Evolutionary conservation across 2,797 vertebrate genomes (phyloP), one percentile per base, ranked within the genome.

Genomic region (Melanotaenia trifasciata): DNA sequence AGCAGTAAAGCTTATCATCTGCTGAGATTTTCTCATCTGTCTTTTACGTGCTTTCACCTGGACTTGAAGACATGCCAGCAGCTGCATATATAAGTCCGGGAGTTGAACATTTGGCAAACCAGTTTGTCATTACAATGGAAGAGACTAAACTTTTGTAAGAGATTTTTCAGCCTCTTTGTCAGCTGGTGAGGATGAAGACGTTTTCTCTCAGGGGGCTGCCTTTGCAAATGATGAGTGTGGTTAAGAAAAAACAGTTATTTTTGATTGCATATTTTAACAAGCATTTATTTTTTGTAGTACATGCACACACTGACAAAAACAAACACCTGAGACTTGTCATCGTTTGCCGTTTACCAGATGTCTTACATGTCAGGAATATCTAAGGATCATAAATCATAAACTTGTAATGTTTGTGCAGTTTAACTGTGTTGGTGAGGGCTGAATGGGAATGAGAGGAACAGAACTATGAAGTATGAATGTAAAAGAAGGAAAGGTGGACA

Each of bases 1-100:
- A 93, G 88, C 85, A 85, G 87, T 89, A 93, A 89, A 94, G 87
- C 91, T 84, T 83, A 92, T 93, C 95, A 95, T 93, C 94, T 96
- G 94, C 88, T 90, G 66, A 80, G 76, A 84, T 79, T 68, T 85
- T 87, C 81, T 78, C 73, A n/a, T 84, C 78, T 64, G 64, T 81
- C 70, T 75, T 70, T 72, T 75, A 56, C 78, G 73, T 65, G 47
- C 76, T 84, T 89, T 91, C 82, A 81, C 87, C 74, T 83, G 83
- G 89, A 87, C 82, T 78, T 73, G 4, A 83, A 95, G 95, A 95
- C 88, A 74, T 64, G 80, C 70, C 94, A 93, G 93, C 95, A 96
- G 95, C 94, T 94, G 94, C 91, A 89, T 74, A 28, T 28, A 16
- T 56, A 70, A 75, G 87, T 91, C 89, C 84, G 72, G 84, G 89